Base-by-base conservation (phyloP, 2,113 vertebrate species). In the Onychostoma macrolepis region DNA sequence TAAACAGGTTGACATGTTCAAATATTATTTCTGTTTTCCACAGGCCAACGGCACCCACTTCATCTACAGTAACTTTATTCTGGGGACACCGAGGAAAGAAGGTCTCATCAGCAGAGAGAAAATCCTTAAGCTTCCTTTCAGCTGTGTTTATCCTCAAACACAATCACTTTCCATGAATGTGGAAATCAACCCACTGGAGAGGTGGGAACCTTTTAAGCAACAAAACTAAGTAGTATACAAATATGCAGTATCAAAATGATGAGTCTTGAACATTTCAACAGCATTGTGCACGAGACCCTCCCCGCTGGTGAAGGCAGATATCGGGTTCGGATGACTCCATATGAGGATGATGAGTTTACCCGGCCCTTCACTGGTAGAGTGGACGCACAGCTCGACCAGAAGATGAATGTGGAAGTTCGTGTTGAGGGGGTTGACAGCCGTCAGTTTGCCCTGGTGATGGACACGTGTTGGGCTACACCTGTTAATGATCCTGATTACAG, bases 401-500 rank as follows among this genome's bases (percentile, higher is more conserved):
- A 48, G 33, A 61, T 94, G 81, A 93, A 92, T 6, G 48, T 95
- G 6, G 91, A 41, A 65, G 90, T 95, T 79, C 9, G 17, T 21
- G 83, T 92, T 38, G 89, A 82, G 5, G 93, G 92, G 69, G 87
- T 94, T 1, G 93, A 96, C 84, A 33, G 45, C 19, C 43, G 26
- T 1, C 93, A 91, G 80, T 87, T 95, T 41, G 85, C 93, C 74
- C 83, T 86, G 2, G 45, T 94, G 41, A 6, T 95, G 58, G 92
- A 93, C 24, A 88, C 87, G 1, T 95, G 95, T 43, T 95, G 94
- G 94, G 93, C 94, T 7, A 95, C 93, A 0, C 93, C 94, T 0
- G 53, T 89, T 30, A 91, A 90, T 4, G 4, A 86, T 0, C 63
- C 89, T 1, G 86, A 12, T 4, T 80, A 89, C 79, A 67, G 76